phyloP scores from a whole-genome alignment of 2,888 invertebrate species.

The Augiades crinisus region DNA sequence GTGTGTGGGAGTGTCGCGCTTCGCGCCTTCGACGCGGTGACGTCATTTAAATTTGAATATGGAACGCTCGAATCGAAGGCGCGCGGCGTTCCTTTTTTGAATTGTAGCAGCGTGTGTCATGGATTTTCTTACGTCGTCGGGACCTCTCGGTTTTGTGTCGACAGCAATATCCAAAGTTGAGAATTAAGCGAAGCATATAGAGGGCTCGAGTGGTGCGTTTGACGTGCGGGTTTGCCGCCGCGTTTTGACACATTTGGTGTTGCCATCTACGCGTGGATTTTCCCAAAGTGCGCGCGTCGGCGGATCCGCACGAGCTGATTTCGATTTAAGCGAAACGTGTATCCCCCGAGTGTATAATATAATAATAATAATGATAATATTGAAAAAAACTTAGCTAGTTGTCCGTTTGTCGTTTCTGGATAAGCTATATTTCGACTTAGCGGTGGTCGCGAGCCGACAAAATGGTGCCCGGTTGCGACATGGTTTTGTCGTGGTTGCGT shows the following conservation, averaged over 20 bases:
- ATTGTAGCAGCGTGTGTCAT: conserved; percentile 7
- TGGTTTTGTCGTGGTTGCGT: conserved; percentile 35
- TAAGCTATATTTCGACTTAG: conserved; percentile 45
- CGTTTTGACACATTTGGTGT: conserved; percentile 35
- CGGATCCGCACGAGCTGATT: conserved; percentile 37
- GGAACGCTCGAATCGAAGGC: neutral
- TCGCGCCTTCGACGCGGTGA: neutral
- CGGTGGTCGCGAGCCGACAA: conserved; percentile 38
- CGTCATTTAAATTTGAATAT: neutral
- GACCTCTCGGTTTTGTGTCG: conserved; percentile 10
- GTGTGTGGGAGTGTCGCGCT: conserved; percentile 16
- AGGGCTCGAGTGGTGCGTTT: conserved; percentile 51
- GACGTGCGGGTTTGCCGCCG: conserved; percentile 2
- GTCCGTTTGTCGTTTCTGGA: conserved; percentile 63
- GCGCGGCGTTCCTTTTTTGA: conserved; percentile 13
- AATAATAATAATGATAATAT: conserved; percentile 9
- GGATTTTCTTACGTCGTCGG: conserved; percentile 4
- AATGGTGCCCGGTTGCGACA: conserved; percentile 28
- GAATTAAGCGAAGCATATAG: conserved; percentile 63
- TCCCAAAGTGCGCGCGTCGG: conserved; percentile 33
- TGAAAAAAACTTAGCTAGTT: conserved; percentile 55
- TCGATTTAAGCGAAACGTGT: conserved; percentile 71
- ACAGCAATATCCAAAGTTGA: conserved; percentile 63
- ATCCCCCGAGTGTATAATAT: conserved; percentile 39
- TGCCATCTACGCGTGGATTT: conserved; percentile 33